Percentiles rank a stretch among this genome's conserved stretches.
Conservation (phyloP, 2,797 vertebrate genomes). For the Sebastes kiyomatsui region DNA sequence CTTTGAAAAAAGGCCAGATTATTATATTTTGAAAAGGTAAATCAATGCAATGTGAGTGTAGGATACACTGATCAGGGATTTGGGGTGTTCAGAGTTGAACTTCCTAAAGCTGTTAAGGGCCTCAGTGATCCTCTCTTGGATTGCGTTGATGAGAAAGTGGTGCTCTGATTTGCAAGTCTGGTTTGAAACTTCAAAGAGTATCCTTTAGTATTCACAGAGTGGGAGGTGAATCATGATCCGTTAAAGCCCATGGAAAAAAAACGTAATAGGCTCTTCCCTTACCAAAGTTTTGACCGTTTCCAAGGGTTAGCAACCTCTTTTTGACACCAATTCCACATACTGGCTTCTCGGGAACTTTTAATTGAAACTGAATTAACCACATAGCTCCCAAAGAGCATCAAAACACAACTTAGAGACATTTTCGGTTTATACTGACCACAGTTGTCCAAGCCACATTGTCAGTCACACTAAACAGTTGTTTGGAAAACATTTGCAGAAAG, state of each 20-base stretch:
- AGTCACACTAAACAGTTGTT: conserved; percentile 27
- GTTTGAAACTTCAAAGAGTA: conserved; percentile 63
- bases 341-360: conserved; percentile 14
- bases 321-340: conserved; percentile 1
- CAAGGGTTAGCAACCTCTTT: conserved; percentile 18
- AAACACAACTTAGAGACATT: conserved; percentile 4
- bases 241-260: conserved; percentile 17
- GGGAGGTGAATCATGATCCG: conserved; percentile 29
- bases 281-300: conserved; percentile 5
- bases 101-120: conserved; percentile 22
- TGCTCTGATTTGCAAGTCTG: conserved; percentile 48
- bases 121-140: conserved; percentile 22
- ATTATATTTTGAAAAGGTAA: neutral
- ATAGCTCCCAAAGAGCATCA: neutral
- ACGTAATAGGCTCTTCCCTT: conserved; percentile 3
- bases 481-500: conserved; percentile 18
- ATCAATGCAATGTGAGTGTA: neutral
- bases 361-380: conserved; percentile 28
- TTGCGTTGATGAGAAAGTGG: conserved; percentile 29
- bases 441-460: conserved; percentile 5
- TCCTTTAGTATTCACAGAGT: conserved; percentile 42
- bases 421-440: conserved; percentile 12
- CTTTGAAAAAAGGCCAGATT: neutral
- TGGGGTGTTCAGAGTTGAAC: conserved; percentile 2
- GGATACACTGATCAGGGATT: neutral